A percentile compares a stretch with the other conserved stretches of the same genome.
Conservation (phyloP, 2,113 vertebrate genomes). For the Andinoacara biseriatus region DNA sequence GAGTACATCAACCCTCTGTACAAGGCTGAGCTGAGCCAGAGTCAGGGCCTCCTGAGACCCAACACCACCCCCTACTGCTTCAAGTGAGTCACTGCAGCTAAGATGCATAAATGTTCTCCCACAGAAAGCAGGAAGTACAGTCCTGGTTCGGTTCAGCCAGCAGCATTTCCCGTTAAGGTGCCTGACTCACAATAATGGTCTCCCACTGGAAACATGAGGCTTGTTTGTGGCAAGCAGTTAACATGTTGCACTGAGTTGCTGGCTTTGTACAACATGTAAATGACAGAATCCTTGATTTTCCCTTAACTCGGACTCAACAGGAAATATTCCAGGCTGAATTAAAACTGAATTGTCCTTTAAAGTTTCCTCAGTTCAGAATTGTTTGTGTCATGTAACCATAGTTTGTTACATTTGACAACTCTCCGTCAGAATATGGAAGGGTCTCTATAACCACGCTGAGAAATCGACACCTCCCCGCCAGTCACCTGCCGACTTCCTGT, state of each 20-base stretch:
- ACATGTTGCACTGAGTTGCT: not conserved
- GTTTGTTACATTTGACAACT: not conserved
- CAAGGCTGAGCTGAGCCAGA: slow-evolving; percentile 85
- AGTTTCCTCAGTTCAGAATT: no score
- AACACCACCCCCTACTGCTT: slow-evolving; percentile 89
- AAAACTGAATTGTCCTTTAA: not conserved
- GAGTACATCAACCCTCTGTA: slow-evolving; percentile 92
- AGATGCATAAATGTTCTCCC: fast-evolving
- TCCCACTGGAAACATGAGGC: not conserved
- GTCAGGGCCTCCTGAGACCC: slow-evolving; percentile 83
- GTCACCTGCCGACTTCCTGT: slow-evolving; percentile 88
- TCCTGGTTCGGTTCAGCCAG: not conserved
- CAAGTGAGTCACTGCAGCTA: slow-evolving; percentile 83
- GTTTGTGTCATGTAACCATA: not conserved
- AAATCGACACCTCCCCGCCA: slow-evolving; percentile 86
- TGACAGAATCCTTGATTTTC: not conserved
- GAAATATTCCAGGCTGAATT: not conserved
- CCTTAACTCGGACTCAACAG: not conserved
- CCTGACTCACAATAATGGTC: not conserved
- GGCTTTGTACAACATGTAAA: not conserved
- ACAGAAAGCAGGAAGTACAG: not conserved
- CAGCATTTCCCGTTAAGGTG: fast-evolving
- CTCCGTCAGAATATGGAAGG: slow-evolving; percentile 90
- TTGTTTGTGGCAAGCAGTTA: not conserved
- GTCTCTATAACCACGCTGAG: slow-evolving; percentile 91